A percentile compares a stretch with the other conserved stretches of the same genome.
phyloP scores from a whole-genome alignment of 2,113 vertebrate species.

The Ciconia stormi region DNA sequence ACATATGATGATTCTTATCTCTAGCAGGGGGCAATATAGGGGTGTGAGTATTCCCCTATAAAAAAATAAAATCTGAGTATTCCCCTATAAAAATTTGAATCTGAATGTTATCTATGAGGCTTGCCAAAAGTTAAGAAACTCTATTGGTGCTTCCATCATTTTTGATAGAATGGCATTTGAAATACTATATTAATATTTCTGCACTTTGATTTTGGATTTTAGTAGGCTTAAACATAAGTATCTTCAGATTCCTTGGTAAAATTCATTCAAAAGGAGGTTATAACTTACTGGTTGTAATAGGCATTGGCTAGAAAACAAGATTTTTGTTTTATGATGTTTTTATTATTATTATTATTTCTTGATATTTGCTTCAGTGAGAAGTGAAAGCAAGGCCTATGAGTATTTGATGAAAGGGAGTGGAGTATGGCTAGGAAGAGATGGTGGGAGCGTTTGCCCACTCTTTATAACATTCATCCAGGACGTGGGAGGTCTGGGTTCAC shows the following conservation, averaged over 20 bases:
- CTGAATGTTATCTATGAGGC: background rate
- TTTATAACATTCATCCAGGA: background rate
- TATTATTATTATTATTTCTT: background rate
- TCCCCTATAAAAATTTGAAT: background rate
- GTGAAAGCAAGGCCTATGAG: background rate
- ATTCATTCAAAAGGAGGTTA: background rate
- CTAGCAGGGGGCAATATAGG: background rate
- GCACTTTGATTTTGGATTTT: background rate
- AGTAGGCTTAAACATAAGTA: background rate
- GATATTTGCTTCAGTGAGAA: background rate
- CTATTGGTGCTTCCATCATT: background rate
- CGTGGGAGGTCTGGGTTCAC: background rate
- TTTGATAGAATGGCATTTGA: background rate
- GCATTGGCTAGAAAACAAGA: background rate
- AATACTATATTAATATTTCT: background rate
- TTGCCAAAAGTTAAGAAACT: background rate
- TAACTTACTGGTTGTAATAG: background rate
- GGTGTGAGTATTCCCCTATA: background rate
- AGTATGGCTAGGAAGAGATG: background rate
- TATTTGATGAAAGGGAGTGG: background rate
- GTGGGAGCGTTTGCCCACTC: background rate
- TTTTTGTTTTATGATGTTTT: background rate
- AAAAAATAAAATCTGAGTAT: background rate
- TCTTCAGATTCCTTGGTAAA: background rate
- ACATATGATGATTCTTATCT: background rate